Evolutionary conservation across 1,140 invertebrate genomes (phyloP), one percentile per base, ranked within the genome.

Genomic region (Amyelois transitella): DNA sequence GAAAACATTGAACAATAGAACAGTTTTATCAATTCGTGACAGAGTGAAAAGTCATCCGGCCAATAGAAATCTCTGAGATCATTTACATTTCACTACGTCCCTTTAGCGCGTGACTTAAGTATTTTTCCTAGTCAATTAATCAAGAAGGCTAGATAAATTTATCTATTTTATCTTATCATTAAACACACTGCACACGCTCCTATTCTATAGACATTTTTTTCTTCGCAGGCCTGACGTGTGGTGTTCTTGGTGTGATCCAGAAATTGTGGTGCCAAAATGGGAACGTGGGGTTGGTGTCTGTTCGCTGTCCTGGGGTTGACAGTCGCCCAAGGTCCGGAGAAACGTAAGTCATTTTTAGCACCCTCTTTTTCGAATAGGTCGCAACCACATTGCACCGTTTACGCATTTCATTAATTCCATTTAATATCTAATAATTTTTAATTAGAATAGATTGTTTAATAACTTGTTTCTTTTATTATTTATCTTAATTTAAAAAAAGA

Each of bases 81-180:
- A 38, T 38, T 38, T 38, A 14, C 12, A 38, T 38, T n/a, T 38
- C n/a, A 24, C 17, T 38, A 38, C 32, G 7, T 47, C 60, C 59
- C 59, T 63, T 71, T 64, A 71, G 76, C 81, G 81, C 81, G 81
- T 84, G 81, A 84, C 74, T 64, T 14, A 67, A 76, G 81, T 84
- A 66, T 75, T 84, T 84, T 84, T 84, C 81, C 81, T 77, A 81
- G 55, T 63, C 75, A 84, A 84, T 84, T 84, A 84, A 84, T 84
- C 78, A 80, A 61, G 45, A 56, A 62, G 66, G 64, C 55, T 57
- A 73, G 81, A 81, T 84, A 81, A 71, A 38, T 52, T 60, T 80
- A 81, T 81, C 81, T 84, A 78, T 25, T 49, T 60, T 80, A 81
- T 81, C 81, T 84, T 81, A 84, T 84, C 81, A 21, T 1, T 18